Base-by-base conservation (phyloP, 1,140 invertebrate genomes). In the Hirudo medicinalis region DNA sequence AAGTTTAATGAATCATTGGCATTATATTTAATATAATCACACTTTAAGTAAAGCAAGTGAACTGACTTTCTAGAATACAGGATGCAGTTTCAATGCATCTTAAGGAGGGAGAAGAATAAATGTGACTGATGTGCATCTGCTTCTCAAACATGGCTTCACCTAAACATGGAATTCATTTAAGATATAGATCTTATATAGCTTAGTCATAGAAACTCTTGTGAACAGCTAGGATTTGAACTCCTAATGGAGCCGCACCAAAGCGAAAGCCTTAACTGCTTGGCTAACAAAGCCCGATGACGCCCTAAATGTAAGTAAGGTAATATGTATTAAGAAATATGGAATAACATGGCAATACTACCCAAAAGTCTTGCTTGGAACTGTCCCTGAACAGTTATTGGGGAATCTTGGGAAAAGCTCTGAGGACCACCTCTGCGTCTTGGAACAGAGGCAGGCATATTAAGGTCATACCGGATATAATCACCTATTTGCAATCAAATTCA, bases 81-180 rank as follows among this genome's bases (percentile, higher is more conserved):
- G 88, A 85, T 73, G 89, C 90, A 0, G 93, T 96, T 82, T 95
- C 90, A n/a, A 96, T 85, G 83, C 91, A 94, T 69, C 94, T 85
- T 70, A 94, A 86, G 5, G 92, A 89, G 0, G 92, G 91, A 6
- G 92, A 95, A 69, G 88, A 87, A 82, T 89, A 92, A 4, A 88
- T 89, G 78, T 89, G 87, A 66, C 86, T 84, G 55, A 94, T 86
- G 60, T 81, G 80, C 5, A 90, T 84, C 49, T 86, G 85, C 54
- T 87, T 85, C 22, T 87, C 82, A 71, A 86, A 86, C 80, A 94
- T 82, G 13, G 87, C 89, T 80, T 79, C 78, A 67, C 78, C 79
- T 79, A 72, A 75, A 70, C 22, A 72, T 79, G 81, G 0, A 70
- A 70, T 32, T 69, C 40, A 69, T 29, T 20, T 27, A 22, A n/a